These are phyloP conservation scores for Corythoichthys haematopterus DNA, from an alignment of 2,113 vertebrate species.

Conservation along the genomic window DNA sequence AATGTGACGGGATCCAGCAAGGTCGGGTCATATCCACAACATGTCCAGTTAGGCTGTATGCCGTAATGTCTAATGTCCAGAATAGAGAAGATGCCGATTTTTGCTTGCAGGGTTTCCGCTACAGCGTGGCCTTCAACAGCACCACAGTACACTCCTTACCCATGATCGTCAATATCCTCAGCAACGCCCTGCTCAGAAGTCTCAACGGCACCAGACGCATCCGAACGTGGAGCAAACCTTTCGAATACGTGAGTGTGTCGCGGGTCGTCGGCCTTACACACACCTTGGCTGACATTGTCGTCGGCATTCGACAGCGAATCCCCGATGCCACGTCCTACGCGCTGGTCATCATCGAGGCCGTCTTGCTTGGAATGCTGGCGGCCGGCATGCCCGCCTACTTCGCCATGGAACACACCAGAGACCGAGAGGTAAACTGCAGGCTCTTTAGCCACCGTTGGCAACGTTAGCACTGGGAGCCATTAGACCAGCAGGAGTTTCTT, in stretches of 20 bases:
- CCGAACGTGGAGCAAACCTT: constrained; percentile 87
- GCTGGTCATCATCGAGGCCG: constrained; percentile 77
- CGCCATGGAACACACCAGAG: constrained; percentile 93
- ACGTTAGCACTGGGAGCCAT: no score
- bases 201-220: constrained; percentile 82
- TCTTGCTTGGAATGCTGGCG: constrained; percentile 86
- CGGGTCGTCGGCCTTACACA: no score
- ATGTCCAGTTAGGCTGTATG: no score
- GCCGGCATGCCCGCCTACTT: constrained; percentile 92
- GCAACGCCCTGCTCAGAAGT: constrained; percentile 82
- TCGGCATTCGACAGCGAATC: constrained; percentile 58
- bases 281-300: no score
- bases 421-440: constrained; percentile 79
- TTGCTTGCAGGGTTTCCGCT: constrained; percentile 75
- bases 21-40: constrained; percentile 56
- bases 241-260: constrained; percentile 71
- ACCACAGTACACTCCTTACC: constrained; percentile 92
- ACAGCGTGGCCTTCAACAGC: constrained; percentile 82
- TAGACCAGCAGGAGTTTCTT: no score
- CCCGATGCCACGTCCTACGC: constrained; percentile 63
- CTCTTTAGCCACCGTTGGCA: no score
- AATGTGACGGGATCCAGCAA: constrained; percentile 77
- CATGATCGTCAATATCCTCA: constrained; percentile 85
- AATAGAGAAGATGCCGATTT: background rate
- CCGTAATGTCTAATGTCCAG: no score